Evolutionary conservation across 2,888 invertebrate species (phyloP), one percentile per base, ranked within the genome.

Genomic region (Dusona sp.): DNA sequence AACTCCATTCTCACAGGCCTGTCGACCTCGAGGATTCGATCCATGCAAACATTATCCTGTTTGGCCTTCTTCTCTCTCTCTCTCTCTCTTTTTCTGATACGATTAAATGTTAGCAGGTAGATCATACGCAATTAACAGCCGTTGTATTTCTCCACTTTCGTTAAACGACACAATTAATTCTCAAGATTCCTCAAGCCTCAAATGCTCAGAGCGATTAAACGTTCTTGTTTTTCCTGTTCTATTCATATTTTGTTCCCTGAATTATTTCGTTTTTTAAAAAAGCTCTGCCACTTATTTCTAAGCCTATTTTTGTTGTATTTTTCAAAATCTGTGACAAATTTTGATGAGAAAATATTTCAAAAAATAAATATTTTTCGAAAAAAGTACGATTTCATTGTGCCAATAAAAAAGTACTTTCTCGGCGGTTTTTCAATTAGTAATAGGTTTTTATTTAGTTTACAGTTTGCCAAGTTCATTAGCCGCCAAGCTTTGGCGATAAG

Each of bases 391-490:
- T 42, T 2, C 11, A 42, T 42, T 2, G 42, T 42, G 11, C 42
- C 1, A 9, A 2, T 13, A 13, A 42, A 42, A 11, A 42, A 42
- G 2, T 42, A 13, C 1, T 42, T 42, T 42, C 1, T 42, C 11
- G 13, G n/a, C n/a, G n/a, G 36, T 38, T 38, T 38, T 29, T 29
- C 57, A 13, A 57, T 9, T 1, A 25, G 4, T 19, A 16, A 29
- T 29, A 25, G 29, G 29, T 0, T 25, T 48, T 48, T 29, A 8
- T 67, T 22, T 38, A 61, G 4, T 13, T 1, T 61, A 68, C 22
- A 38, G 65, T 82, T 80, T 84, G 78, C 79, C 87, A 87, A 88
- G 88, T 88, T 88, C 88, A 84, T 88, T 88, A 88, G 88, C 88
- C 88, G 88, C 78, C 87, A 83, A 51, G 54, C 57, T 75, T 57